These are phyloP conservation scores for Eueremaeus valkanovi DNA, from an alignment of 2,888 invertebrate genomes.

Conservation along the genomic window DNA sequence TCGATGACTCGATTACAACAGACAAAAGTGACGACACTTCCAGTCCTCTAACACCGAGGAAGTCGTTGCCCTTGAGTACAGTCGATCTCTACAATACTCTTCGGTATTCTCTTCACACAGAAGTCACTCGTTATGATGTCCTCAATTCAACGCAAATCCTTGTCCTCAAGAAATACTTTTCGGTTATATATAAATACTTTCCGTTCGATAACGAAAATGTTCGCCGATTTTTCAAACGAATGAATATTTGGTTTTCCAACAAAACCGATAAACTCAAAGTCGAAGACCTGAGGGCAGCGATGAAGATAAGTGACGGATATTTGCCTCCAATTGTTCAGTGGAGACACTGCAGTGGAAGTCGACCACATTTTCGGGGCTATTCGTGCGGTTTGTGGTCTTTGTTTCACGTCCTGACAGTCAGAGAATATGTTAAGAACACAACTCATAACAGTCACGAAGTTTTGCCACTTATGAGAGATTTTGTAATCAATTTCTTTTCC, in stretches of 20 bases:
- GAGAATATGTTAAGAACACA: constrained; percentile 57
- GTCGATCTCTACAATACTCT: constrained; percentile 82
- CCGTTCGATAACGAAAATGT: constrained; percentile 43
- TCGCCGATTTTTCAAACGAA: constrained; percentile 41
- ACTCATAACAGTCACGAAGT: constrained; percentile 58
- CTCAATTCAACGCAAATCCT: constrained; percentile 68
- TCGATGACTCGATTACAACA: too few species aligned
- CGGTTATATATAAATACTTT: constrained; percentile 39
- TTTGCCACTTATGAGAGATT: constrained; percentile 75
- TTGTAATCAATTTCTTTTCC: constrained; percentile 86
- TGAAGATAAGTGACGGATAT: constrained; percentile 41
- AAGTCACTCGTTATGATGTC: constrained; percentile 67
- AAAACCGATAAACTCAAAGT: not conserved
- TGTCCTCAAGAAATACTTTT: constrained; percentile 66
- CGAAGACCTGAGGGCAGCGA: constrained; percentile 15
- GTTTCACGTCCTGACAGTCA: constrained; percentile 85
- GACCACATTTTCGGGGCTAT: constrained; percentile 71
- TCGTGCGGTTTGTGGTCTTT: constrained; percentile 94
- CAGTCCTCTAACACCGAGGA: not conserved
- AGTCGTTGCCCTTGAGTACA: constrained; percentile 62
- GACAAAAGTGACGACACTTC: not conserved
- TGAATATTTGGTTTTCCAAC: constrained; percentile 40
- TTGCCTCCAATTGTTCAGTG: constrained; percentile 54
- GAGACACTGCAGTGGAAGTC: constrained; percentile 77
- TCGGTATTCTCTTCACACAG: constrained; percentile 72